Percentiles rank a stretch among this genome's conserved stretches.
Evolutionary conservation across 1,140 invertebrate genomes (phyloP).

Genomic region (Drosophila kepulauana): DNA sequence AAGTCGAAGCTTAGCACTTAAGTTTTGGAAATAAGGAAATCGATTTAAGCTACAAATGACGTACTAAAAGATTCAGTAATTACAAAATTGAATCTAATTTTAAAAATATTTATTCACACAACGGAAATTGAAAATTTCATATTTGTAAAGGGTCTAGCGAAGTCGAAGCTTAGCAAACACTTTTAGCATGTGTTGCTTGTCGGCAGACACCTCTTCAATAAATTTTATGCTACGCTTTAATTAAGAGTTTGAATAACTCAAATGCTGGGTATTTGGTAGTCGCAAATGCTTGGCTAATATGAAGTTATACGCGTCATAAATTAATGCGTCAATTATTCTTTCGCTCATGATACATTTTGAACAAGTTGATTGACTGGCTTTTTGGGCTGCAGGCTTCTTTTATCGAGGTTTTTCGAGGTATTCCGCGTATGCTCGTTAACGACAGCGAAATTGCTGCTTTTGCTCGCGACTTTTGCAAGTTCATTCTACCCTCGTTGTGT

Average conservation of each 20-base stretch:
- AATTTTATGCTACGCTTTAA: background rate
- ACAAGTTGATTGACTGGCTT: background rate
- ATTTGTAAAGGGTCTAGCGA: too few relatives aligned
- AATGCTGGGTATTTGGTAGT: background rate
- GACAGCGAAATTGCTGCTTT: background rate
- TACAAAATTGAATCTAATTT: too few relatives aligned
- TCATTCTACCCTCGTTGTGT: background rate
- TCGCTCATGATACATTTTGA: background rate
- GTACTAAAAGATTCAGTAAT: too few relatives aligned
- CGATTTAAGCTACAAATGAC: too few relatives aligned
- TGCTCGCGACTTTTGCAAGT: background rate
- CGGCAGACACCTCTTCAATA: too few relatives aligned
- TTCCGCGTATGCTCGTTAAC: background rate
- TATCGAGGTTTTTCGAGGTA: background rate
- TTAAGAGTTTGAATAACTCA: background rate
- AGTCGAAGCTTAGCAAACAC: too few relatives aligned
- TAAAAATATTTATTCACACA: too few relatives aligned
- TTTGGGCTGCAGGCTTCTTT: background rate
- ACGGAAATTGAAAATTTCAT: too few relatives aligned
- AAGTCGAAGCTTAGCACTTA: too few relatives aligned
- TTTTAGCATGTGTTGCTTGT: too few relatives aligned
- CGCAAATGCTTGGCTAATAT: background rate
- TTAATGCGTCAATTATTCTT: background rate
- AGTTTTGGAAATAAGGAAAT: too few relatives aligned
- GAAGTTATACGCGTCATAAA: background rate